A percentile compares a stretch with the other conserved stretches of the same genome.
These are phyloP conservation scores for Hycleus cichorii DNA, from an alignment of 1,140 invertebrate genomes.

Conservation along the genomic window DNA sequence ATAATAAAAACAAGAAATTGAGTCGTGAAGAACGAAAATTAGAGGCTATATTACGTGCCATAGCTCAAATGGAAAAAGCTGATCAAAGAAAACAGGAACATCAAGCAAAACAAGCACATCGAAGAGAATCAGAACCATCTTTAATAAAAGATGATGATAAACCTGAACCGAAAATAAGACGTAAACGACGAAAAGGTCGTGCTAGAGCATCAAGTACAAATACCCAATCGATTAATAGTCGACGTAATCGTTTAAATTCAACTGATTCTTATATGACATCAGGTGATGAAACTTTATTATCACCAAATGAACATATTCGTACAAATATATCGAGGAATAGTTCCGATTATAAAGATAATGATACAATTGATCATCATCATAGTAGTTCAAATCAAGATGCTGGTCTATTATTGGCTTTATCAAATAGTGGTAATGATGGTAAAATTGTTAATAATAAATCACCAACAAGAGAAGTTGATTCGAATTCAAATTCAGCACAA, in stretches of 20 bases:
- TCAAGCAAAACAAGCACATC: constrained; percentile 48
- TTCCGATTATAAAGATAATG: constrained; percentile 19
- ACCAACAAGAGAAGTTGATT: constrained; percentile 40
- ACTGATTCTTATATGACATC: constrained; percentile 65
- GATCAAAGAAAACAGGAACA: constrained; percentile 70
- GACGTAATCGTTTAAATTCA: constrained; percentile 59
- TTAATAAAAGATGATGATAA: constrained; percentile 42
- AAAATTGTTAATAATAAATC: constrained; percentile 27
- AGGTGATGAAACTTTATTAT: constrained; percentile 55
- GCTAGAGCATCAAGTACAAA: constrained; percentile 54
- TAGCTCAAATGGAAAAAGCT: constrained; percentile 75
- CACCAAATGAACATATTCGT: constrained; percentile 37
- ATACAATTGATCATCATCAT: constrained; percentile 3
- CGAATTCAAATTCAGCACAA: constrained; percentile 37
- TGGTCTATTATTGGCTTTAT: constrained; percentile 45
- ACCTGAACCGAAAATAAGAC: constrained; percentile 22
- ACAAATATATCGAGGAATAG: constrained; percentile 27
- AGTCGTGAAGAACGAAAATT: constrained; percentile 92
- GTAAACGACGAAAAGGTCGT: constrained; percentile 52
- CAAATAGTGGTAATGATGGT: constrained; percentile 6
- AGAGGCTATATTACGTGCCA: constrained; percentile 90
- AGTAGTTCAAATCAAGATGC: constrained; percentile 42
- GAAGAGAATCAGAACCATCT: constrained; percentile 36
- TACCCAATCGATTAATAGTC: constrained; percentile 26
- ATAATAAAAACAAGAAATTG: constrained; percentile 51